phyloP scores from a whole-genome alignment of 2,797 vertebrate genomes.

The Rhinoraja longicauda region DNA sequence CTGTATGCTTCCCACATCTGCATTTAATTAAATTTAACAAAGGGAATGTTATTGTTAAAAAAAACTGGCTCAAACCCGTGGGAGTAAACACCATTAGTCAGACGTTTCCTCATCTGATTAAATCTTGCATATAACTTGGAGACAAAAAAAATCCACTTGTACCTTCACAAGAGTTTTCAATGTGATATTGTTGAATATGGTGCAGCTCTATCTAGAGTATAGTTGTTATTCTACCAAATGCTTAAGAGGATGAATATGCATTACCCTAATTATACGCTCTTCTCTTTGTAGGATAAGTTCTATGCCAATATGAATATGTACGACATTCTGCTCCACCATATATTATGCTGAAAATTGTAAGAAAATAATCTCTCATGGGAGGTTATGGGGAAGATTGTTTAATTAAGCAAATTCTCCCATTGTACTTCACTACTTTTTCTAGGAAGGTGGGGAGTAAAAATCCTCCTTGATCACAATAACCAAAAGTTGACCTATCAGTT shows the following conservation, averaged over 20 bases:
- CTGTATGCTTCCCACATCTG: neutral
- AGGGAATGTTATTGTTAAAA: neutral
- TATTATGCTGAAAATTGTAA: neutral
- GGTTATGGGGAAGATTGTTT: neutral
- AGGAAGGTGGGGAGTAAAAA: neutral
- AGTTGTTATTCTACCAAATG: neutral
- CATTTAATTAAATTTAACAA: conserved; percentile 22
- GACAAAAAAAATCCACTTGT: neutral
- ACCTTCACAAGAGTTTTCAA: neutral
- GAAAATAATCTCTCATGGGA: neutral
- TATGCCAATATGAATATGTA: neutral
- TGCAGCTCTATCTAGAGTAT: neutral
- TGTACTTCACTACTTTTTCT: neutral
- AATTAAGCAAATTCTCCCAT: neutral
- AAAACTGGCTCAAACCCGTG: neutral
- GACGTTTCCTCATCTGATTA: neutral
- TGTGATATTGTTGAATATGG: neutral
- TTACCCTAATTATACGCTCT: neutral
- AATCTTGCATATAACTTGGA: neutral
- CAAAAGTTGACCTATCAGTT: neutral
- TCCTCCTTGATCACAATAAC: neutral
- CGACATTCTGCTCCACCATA: neutral
- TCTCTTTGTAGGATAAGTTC: neutral
- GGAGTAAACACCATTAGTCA: neutral
- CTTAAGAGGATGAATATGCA: neutral